Percentiles rank a stretch among this genome's conserved stretches.
phyloP scores from a whole-genome alignment of 1,140 invertebrate species.

The Danaus melanippus region DNA sequence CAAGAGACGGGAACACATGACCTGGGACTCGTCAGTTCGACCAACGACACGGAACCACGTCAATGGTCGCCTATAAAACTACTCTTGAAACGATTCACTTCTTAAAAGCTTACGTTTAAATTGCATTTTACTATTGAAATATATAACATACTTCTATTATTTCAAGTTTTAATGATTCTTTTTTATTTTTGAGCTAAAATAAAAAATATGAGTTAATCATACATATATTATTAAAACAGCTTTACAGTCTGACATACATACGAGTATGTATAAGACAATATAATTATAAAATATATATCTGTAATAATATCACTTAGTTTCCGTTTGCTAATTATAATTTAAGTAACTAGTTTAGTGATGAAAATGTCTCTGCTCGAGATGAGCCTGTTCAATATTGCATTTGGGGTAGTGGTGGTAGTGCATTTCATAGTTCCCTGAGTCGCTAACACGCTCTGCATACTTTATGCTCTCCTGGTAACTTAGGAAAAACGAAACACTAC shows the following conservation, averaged over 20 bases:
- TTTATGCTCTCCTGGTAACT: constrained; percentile 18
- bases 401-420: constrained; percentile 15
- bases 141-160: too few relatives aligned
- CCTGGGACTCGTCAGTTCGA: neutral
- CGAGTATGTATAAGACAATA: too few relatives aligned
- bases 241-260: too few relatives aligned
- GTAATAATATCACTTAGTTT: too few relatives aligned
- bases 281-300: too few relatives aligned
- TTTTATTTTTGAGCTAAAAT: too few relatives aligned
- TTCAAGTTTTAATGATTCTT: too few relatives aligned
- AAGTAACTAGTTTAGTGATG: constrained; percentile 16
- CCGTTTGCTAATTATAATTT: neutral
- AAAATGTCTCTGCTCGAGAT: constrained; percentile 19
- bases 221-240: too few relatives aligned
- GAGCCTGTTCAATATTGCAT: constrained; percentile 26
- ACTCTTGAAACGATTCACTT: too few relatives aligned
- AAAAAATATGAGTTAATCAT: too few relatives aligned
- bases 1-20: constrained; percentile 20
- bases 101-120: too few relatives aligned
- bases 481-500: constrained; percentile 22
- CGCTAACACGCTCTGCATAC: constrained; percentile 26
- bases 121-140: too few relatives aligned
- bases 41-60: constrained; percentile 8
- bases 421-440: constrained; percentile 23
- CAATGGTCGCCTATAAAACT: constrained; percentile 1